A percentile compares a stretch with the other conserved stretches of the same genome.
These are phyloP conservation scores for Cynodonichthys magdalenae DNA, from an alignment of 2,797 vertebrate species.

Conservation along the genomic window DNA sequence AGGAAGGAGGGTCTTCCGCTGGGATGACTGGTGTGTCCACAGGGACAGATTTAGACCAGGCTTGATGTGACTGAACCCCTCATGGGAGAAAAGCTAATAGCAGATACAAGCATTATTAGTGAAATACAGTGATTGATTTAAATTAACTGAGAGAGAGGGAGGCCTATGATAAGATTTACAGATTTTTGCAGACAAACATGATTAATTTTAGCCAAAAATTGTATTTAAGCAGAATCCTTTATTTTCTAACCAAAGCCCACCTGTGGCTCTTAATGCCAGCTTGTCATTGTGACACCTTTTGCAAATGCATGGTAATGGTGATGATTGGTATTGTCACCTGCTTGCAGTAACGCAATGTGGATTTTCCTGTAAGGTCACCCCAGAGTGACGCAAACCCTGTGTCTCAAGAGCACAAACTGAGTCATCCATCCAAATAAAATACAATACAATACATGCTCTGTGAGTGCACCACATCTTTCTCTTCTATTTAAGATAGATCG, in stretches of 20 bases:
- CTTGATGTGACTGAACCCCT: constrained; percentile 29
- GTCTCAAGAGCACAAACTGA: constrained; percentile 75
- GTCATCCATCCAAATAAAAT: constrained; percentile 71
- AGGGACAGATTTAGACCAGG: constrained; percentile 47
- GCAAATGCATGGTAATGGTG: constrained; percentile 61
- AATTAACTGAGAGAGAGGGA: constrained; percentile 16
- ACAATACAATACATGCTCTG: constrained; percentile 40
- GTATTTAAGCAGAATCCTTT: constrained; percentile 11
- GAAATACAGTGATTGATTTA: constrained; percentile 27
- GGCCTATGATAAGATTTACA: constrained; percentile 26
- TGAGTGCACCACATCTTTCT: constrained; percentile 9
- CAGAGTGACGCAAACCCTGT: constrained; percentile 76
- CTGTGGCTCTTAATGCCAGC: constrained; percentile 28
- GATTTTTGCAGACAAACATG: background rate
- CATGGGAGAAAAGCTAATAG: constrained; percentile 9
- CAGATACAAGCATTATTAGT: constrained; percentile 27
- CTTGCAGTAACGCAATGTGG: constrained; percentile 79
- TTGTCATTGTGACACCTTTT: constrained; percentile 61
- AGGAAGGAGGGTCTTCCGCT: constrained; percentile 46
- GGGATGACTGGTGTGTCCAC: constrained; percentile 45
- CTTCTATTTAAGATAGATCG: constrained; percentile 12
- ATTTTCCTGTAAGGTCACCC: constrained; percentile 83
- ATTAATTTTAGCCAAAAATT: background rate
- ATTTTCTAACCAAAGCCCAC: constrained; percentile 22
- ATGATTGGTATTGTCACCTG: constrained; percentile 77